Percentiles rank a stretch among this genome's conserved stretches.
Evolutionary conservation across 30 jellyfish, hydroid and myxozoan species (phyloP).

Genomic region (Aurelia aurita): DNA sequence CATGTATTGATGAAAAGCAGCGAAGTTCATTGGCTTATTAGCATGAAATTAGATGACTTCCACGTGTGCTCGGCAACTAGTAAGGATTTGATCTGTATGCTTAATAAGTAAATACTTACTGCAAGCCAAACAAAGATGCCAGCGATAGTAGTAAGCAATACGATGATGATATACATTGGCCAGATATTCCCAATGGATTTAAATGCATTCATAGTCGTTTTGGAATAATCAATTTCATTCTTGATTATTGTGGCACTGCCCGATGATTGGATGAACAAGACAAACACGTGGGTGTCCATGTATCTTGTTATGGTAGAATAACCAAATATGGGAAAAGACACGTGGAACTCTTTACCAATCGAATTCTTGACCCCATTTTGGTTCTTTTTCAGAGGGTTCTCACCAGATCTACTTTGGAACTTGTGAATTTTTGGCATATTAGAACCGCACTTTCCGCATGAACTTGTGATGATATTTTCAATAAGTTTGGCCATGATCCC

Average conservation of each 20-base stretch:
- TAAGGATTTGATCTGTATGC: too few relatives aligned
- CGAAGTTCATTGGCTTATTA: too few relatives aligned
- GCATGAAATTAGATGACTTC: too few relatives aligned
- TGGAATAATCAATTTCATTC: slow-evolving; percentile 42
- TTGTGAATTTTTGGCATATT: slow-evolving; percentile 1
- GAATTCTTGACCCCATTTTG: slow-evolving; percentile 48
- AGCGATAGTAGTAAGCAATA: slow-evolving; percentile 30
- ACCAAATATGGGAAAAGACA: slow-evolving; percentile 76
- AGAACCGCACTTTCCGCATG: slow-evolving; percentile 59
- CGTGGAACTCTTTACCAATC: slow-evolving; percentile 58
- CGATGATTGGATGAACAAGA: slow-evolving; percentile 53
- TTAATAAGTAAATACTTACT: slow-evolving; percentile 36
- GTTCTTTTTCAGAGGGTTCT: slow-evolving; percentile 51
- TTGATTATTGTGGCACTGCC: slow-evolving; percentile 70
- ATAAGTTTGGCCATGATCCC: slow-evolving; percentile 55
- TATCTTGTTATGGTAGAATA: slow-evolving; percentile 36
- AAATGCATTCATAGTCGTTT: slow-evolving; percentile 32
- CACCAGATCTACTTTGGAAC: slow-evolving; percentile 57
- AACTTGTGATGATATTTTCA: slow-evolving; percentile 23
- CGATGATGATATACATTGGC: slow-evolving; percentile 65
- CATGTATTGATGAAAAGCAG: too few relatives aligned
- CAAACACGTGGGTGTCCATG: slow-evolving; percentile 44
- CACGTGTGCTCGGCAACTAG: too few relatives aligned
- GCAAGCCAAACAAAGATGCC: slow-evolving; percentile 59
- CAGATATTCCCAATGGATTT: slow-evolving; percentile 54